Percentiles rank a stretch among this genome's conserved stretches.
Evolutionary conservation across 1,140 invertebrate species (phyloP).

Genomic region (Philaenus spumarius): DNA sequence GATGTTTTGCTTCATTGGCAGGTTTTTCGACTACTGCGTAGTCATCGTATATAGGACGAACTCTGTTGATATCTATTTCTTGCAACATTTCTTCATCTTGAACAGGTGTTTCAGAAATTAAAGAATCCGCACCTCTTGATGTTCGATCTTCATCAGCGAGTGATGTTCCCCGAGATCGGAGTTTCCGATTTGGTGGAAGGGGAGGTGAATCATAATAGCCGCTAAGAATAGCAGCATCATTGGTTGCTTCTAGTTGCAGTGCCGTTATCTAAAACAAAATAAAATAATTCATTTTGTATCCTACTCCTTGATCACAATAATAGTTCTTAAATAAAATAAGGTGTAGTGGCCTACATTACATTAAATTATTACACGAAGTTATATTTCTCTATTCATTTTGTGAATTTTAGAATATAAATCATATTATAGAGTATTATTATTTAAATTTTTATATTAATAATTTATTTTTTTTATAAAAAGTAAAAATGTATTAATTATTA

Average conservation of each 20-base stretch:
- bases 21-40: conserved; percentile 61
- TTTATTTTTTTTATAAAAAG: too few species aligned
- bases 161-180: conserved; percentile 50
- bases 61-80: not conserved
- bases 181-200: conserved; percentile 41
- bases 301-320: too few species aligned
- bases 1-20: conserved; percentile 24
- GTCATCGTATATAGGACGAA: conserved; percentile 33
- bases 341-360: not conserved
- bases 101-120: conserved; percentile 28
- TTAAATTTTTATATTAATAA: too few species aligned
- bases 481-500: too few species aligned
- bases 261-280: conserved; percentile 48
- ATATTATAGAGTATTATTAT: too few species aligned
- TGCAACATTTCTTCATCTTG: not conserved
- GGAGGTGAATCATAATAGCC: conserved; percentile 30
- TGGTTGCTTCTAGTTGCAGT: conserved; percentile 54
- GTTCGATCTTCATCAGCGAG: conserved; percentile 56
- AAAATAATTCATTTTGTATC: too few species aligned
- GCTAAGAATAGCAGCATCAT: conserved; percentile 46
- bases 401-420: too few species aligned
- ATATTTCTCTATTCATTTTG: too few species aligned
- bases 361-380: not conserved
- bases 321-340: not conserved
- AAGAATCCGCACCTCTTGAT: conserved; percentile 60